These are phyloP conservation scores for Ptychoptera albimana DNA, from an alignment of 2,888 invertebrate species.

Conservation along the genomic window DNA sequence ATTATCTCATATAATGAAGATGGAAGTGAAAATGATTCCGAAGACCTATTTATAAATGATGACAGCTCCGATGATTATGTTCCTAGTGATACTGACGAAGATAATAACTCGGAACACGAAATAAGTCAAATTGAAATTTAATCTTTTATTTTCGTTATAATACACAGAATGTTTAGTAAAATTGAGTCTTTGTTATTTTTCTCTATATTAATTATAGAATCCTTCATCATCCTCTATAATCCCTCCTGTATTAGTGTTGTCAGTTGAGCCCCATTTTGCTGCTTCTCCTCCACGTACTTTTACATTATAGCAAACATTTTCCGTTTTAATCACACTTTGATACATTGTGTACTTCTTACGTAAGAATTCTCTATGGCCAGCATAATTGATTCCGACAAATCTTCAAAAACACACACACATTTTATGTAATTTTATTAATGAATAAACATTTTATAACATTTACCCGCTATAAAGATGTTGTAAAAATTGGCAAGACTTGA, in stretches of 20 bases:
- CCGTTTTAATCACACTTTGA: constrained; percentile 67
- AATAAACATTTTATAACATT: not conserved
- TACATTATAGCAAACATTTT: constrained; percentile 66
- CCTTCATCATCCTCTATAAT: constrained; percentile 31
- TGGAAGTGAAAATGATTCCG: constrained; percentile 32
- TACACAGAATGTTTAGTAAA: not conserved
- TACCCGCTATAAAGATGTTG: constrained; percentile 31
- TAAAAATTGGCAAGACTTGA: constrained; percentile 53
- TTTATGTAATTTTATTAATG: not conserved
- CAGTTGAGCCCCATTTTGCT: constrained; percentile 34
- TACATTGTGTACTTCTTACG: constrained; percentile 55
- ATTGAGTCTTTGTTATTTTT: not conserved
- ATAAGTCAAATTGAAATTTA: constrained; percentile 10
- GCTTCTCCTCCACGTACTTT: constrained; percentile 67
- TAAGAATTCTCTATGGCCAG: constrained; percentile 43
- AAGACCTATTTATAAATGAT: constrained; percentile 34
- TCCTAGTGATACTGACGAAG: constrained; percentile 21
- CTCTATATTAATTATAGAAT: constrained; percentile 17
- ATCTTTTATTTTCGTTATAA: not conserved
- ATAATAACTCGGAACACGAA: constrained; percentile 18
- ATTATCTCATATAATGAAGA: constrained; percentile 23
- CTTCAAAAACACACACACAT: constrained; percentile 15
- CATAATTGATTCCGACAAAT: constrained; percentile 32
- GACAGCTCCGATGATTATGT: constrained; percentile 33
- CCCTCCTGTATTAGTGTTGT: constrained; percentile 27